phyloP scores from a whole-genome alignment of 1,140 invertebrate species.

The Trichogramma pretiosum region DNA sequence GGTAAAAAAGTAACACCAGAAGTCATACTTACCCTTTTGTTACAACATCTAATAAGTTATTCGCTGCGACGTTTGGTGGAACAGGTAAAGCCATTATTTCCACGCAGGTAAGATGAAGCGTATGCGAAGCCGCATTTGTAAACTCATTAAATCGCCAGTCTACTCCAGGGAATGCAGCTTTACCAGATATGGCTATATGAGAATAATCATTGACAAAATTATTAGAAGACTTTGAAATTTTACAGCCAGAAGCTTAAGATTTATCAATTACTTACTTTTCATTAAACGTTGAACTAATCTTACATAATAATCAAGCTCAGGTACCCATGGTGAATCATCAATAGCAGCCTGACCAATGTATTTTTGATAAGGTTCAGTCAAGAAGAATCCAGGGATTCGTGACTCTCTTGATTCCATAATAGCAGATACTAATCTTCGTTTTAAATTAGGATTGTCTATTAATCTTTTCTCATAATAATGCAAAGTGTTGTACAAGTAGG shows the following conservation, averaged over 20 bases:
- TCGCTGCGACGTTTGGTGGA: constrained; percentile 66
- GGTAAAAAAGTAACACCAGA: too few species aligned
- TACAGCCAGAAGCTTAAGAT: too few species aligned
- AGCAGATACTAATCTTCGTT: constrained; percentile 73
- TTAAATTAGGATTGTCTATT: constrained; percentile 69
- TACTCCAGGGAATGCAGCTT: constrained; percentile 72
- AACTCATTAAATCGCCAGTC: constrained; percentile 98
- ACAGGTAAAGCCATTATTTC: constrained; percentile 89
- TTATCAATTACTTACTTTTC: constrained; percentile 56
- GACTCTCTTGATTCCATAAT: constrained; percentile 85
- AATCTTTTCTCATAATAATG: constrained; percentile 91
- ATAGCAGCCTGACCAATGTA: constrained; percentile 58
- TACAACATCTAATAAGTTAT: constrained; percentile 77
- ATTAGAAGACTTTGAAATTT: background rate
- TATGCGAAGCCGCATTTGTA: constrained; percentile 87
- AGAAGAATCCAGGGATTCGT: constrained; percentile 70
- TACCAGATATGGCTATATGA: constrained; percentile 63
- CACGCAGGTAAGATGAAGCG: constrained; percentile 86
- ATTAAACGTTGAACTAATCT: constrained; percentile 72
- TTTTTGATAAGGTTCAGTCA: constrained; percentile 76
- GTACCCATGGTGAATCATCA: constrained; percentile 66
- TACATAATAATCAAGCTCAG: constrained; percentile 85
- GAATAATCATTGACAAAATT: background rate
- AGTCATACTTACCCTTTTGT: constrained; percentile 62
- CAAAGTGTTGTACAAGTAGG: constrained; percentile 90